Conservation (phyloP, 2,113 vertebrate genomes). For the Capreolus pygargus region DNA sequence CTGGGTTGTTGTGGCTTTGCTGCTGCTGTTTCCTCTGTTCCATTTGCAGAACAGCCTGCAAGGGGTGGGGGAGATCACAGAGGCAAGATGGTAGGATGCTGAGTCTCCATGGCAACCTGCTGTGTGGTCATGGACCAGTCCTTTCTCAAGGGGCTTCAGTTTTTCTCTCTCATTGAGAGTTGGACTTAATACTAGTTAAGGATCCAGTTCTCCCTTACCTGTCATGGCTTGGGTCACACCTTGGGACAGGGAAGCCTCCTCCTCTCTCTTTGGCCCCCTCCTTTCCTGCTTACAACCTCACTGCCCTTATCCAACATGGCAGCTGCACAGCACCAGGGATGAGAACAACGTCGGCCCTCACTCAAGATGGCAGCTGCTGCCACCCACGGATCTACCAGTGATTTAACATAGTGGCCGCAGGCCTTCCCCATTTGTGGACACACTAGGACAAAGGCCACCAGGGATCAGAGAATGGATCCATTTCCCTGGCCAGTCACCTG, state of each 20-base stretch:
- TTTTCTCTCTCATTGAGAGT: background rate
- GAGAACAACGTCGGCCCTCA: background rate
- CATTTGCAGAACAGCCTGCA: conserved; percentile 89
- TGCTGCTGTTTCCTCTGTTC: conserved; percentile 87
- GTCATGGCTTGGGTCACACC: no score
- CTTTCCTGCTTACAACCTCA: no score
- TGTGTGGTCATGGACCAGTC: fast-evolving
- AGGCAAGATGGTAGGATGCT: fast-evolving
- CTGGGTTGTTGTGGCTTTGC: conserved; percentile 43
- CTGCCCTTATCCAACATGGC: background rate
- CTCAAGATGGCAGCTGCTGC: fast-evolving
- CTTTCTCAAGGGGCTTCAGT: background rate
- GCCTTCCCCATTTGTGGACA: background rate
- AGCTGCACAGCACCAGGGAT: background rate
- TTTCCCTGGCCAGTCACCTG: conserved; percentile 81
- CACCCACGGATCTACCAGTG: fast-evolving
- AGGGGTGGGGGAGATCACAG: fast-evolving
- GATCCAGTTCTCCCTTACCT: background rate
- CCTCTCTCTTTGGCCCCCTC: background rate
- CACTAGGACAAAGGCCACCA: no score
- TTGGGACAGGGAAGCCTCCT: background rate
- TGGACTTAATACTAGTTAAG: background rate
- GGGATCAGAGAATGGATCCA: background rate
- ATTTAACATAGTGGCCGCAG: fast-evolving
- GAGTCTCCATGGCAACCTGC: background rate